Evolutionary conservation across 2,888 invertebrate genomes (phyloP).

Genomic region (Fissipunctia ypsillon): DNA sequence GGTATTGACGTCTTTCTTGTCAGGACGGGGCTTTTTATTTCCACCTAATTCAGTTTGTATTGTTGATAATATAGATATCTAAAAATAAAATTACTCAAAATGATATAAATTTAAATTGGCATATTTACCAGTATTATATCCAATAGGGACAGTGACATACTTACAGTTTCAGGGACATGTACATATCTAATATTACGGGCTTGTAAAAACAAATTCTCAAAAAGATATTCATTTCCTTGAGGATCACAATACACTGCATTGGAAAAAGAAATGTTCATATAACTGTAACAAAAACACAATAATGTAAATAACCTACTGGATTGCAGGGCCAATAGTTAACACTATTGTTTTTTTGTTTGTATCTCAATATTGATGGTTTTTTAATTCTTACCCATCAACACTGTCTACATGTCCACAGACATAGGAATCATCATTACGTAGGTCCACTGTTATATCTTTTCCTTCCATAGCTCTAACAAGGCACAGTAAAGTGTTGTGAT

Average conservation of each 20-base stretch:
- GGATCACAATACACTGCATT: constrained; percentile 92
- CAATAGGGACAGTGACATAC: constrained; percentile 61
- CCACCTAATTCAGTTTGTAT: constrained; percentile 85
- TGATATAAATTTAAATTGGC: background rate
- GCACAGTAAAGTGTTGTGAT: constrained; percentile 91
- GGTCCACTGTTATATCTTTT: constrained; percentile 91
- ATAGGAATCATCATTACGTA: constrained; percentile 92
- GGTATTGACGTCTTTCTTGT: constrained; percentile 72
- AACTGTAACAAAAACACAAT: constrained; percentile 82
- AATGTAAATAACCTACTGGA: background rate
- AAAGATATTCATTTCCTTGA: constrained; percentile 90
- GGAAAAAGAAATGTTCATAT: constrained; percentile 92
- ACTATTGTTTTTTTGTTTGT: constrained; percentile 4
- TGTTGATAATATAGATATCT: constrained; percentile 88
- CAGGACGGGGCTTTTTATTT: constrained; percentile 67
- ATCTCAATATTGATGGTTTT: background rate
- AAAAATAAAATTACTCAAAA: constrained; percentile 67
- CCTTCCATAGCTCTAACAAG: constrained; percentile 91
- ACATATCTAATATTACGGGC: constrained; percentile 92
- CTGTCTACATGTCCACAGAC: constrained; percentile 91
- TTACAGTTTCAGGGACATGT: constrained; percentile 91
- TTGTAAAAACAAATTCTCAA: constrained; percentile 91
- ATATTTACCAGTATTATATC: background rate
- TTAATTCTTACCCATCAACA: constrained; percentile 91
- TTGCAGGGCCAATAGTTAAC: background rate